Evolutionary conservation across 2,797 vertebrate genomes (phyloP).

Genomic region (Melopsittacus undulatus): DNA sequence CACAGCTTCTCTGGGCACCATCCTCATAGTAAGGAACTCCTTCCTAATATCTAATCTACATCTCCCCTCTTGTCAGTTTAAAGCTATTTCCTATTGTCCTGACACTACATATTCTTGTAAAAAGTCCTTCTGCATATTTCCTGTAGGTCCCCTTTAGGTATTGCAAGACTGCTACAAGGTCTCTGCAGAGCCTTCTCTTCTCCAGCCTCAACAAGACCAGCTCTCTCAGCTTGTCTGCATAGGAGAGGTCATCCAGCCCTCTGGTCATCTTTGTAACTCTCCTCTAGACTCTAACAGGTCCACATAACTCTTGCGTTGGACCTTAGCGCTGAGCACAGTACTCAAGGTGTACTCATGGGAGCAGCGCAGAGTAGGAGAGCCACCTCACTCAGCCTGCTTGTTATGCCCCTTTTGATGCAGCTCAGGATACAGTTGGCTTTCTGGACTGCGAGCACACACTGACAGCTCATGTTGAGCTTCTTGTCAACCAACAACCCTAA

Average conservation of each 20-base stretch:
- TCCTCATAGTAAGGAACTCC: background rate
- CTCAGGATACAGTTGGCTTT: background rate
- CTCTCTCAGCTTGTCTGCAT: background rate
- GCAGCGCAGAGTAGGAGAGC: background rate
- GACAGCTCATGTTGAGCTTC: background rate
- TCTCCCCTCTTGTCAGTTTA: background rate
- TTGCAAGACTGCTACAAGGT: background rate
- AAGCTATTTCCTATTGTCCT: background rate
- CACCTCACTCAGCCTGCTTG: background rate
- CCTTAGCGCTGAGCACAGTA: background rate
- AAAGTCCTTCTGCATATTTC: background rate
- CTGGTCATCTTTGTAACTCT: background rate
- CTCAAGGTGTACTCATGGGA: background rate
- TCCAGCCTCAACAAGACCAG: background rate
- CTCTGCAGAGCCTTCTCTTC: background rate
- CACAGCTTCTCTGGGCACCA: background rate
- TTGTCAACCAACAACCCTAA: background rate
- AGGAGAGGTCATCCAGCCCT: background rate
- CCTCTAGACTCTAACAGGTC: background rate
- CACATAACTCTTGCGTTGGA: background rate
- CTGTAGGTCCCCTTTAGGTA: background rate
- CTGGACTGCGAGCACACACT: background rate
- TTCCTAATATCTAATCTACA: background rate
- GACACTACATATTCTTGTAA: background rate
- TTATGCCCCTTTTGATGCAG: background rate